Base-by-base conservation (phyloP, 1,140 invertebrate genomes). In the Drosophila ironensis region DNA sequence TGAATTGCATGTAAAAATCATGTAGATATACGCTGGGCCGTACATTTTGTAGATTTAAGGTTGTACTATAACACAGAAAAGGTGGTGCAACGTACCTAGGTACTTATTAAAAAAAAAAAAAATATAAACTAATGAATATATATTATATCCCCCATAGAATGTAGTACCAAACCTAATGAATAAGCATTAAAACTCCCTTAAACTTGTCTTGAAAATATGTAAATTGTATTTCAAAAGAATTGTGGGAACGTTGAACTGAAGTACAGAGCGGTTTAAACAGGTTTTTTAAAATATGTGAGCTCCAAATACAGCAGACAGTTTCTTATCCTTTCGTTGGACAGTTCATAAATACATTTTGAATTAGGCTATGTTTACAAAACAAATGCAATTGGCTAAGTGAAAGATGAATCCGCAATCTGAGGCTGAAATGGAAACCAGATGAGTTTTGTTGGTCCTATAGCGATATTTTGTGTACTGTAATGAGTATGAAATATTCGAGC, bases 341-440 rank as follows among this genome's bases (percentile, higher is more conserved):
- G 37, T 47, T 45, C 9, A 38, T 48, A 54, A 63, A 38, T 53
- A 45, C 16, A 48, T 40, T 51, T 47, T 33, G 19, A 68, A 63
- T 67, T 53, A n/a, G 38, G 8, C 28, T 63, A 45, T 22, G 20
- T 27, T 19, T 61, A 40, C 24, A 45, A 69, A 60, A 40, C 19
- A 75, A 63, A 72, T 81, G 72, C 67, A 72, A 69, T 82, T 82
- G 45, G 69, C 77, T 82, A 78, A 16, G 25, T 69, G 38, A 57
- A 14, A 42, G 22, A 73, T 64, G 35, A 41, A 42, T 46, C 33
- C 33, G 9, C 27, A 28, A 19, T n/a, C n/a, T n/a, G n/a, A 9
- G 19, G 7, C 14, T 20, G 8, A 25, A 37, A 27, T 45, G 17
- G 7, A 33, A 38, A 37, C 22, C 35, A 20, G 7, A 54, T 59